These are phyloP conservation scores for Sardina pilchardus DNA, from an alignment of 2,113 vertebrate genomes.

Conservation along the genomic window DNA sequence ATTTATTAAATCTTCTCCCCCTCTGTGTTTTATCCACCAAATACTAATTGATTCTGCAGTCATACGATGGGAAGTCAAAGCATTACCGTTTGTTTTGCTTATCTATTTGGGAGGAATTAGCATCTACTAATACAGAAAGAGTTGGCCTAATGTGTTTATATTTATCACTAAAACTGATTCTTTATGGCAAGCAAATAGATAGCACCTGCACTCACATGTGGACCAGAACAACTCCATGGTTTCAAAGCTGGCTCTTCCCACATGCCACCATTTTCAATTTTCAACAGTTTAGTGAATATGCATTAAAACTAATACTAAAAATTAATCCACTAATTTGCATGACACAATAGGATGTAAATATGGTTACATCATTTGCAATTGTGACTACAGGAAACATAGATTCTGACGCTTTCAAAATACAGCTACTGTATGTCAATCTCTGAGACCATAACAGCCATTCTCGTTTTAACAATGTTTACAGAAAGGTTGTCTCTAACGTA, in stretches of 20 bases:
- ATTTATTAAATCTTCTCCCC: neutral
- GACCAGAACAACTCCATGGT: neutral
- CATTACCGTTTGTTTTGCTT: neutral
- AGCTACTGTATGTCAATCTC: no score
- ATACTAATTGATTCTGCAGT: conserved; percentile 27
- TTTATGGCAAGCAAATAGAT: neutral
- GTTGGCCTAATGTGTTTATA: neutral
- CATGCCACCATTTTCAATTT: neutral
- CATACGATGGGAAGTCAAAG: neutral
- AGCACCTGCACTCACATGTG: neutral
- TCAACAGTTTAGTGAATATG: neutral
- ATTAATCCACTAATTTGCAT: neutral
- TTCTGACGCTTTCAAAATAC: no score
- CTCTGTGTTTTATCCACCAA: neutral
- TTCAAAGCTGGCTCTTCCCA: neutral
- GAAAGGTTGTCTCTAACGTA: neutral
- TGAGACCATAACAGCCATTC: no score
- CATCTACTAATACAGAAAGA: neutral
- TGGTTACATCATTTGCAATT: neutral
- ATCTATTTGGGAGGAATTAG: neutral
- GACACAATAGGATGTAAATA: neutral
- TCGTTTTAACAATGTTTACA: no score
- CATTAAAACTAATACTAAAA: neutral
- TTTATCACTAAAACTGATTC: neutral
- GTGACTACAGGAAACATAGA: neutral